These are phyloP conservation scores for Megaleporinus macrocephalus DNA, from an alignment of 2,113 vertebrate species.

Conservation along the genomic window DNA sequence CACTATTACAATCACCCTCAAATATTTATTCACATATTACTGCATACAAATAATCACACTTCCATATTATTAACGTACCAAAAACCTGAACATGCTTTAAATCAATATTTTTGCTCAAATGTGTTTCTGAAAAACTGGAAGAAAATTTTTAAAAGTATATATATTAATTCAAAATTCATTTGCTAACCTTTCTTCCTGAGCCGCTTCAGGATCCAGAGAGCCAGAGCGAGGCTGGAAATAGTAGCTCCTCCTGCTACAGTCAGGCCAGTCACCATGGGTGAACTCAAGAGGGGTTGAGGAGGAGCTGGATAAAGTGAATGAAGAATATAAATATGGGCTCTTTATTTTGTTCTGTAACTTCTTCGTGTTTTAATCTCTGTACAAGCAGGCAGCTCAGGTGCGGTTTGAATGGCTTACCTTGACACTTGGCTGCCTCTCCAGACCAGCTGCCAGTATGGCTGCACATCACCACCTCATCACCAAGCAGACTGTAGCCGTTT, in stretches of 20 bases:
- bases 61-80: too few relatives aligned
- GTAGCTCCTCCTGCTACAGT: conserved; percentile 46
- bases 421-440: conserved; percentile 62
- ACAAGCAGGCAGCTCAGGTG: not conserved
- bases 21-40: not conserved
- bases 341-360: too few relatives aligned
- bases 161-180: too few relatives aligned
- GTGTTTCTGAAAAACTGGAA: too few relatives aligned
- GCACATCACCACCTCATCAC: conserved; percentile 64
- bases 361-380: not conserved
- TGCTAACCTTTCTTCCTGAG: conserved; percentile 58
- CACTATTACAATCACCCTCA: not conserved
- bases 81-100: too few relatives aligned
- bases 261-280: conserved; percentile 11
- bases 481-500: conserved; percentile 55
- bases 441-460: conserved; percentile 70
- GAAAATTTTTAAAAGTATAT: too few relatives aligned
- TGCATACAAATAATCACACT: too few relatives aligned
- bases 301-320: not conserved
- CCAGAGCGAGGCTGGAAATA: conserved; percentile 14
- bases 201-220: conserved; percentile 64
- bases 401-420: conserved; percentile 61
- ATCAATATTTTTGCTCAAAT: too few relatives aligned
- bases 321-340: not conserved
- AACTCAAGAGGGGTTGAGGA: not conserved